phyloP scores from a whole-genome alignment of 2,113 vertebrate genomes.

The Butorides virescens region DNA sequence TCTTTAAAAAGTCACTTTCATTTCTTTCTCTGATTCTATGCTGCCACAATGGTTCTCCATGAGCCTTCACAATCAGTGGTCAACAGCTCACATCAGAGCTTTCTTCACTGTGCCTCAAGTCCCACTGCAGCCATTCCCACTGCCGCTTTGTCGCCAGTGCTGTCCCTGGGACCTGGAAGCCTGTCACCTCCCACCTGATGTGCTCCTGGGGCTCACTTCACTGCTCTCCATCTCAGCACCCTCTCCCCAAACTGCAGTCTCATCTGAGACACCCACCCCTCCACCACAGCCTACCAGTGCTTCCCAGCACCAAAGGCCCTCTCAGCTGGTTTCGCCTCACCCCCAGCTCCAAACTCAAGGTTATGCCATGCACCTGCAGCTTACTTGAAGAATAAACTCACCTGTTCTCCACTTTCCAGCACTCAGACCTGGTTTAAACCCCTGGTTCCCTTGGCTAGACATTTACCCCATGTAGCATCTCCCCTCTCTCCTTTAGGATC shows the following conservation, averaged over 20 bases:
- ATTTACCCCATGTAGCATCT: neutral
- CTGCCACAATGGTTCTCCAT: neutral
- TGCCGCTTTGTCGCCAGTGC: neutral
- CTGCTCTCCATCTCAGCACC: neutral
- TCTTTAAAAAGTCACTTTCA: neutral
- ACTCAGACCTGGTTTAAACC: neutral
- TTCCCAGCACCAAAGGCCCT: neutral
- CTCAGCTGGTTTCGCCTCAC: neutral
- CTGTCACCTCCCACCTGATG: neutral
- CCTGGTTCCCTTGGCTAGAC: neutral
- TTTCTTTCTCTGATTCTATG: neutral
- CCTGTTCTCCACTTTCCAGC: neutral
- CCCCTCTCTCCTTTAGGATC: neutral
- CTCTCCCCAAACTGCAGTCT: neutral
- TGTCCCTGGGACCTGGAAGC: neutral
- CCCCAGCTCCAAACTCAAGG: neutral
- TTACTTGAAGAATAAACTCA: neutral
- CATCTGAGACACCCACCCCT: neutral
- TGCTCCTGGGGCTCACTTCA: neutral
- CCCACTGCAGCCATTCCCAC: neutral
- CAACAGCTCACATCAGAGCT: neutral
- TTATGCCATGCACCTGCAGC: neutral
- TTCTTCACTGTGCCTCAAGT: neutral
- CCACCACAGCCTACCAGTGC: neutral
- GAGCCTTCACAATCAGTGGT: neutral